Evolutionary conservation across 2,888 invertebrate species (phyloP).

Genomic region (Mycalesis mineus): DNA sequence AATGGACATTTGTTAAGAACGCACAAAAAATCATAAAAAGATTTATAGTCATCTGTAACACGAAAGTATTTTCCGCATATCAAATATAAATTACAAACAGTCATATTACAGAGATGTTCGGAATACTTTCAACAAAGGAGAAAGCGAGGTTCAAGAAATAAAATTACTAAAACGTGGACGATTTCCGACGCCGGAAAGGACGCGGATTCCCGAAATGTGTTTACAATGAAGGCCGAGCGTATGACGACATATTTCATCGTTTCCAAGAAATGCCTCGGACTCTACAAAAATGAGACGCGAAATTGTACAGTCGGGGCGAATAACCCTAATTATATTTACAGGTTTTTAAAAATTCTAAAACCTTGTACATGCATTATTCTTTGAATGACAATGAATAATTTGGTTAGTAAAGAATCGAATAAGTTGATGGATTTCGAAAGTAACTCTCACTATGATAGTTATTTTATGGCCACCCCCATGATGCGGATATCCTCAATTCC

Average conservation of each 20-base stretch:
- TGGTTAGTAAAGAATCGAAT: too few relatives aligned
- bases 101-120: constrained; percentile 27
- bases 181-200: constrained; percentile 54
- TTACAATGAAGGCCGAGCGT: constrained; percentile 66
- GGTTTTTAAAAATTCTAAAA: too few relatives aligned
- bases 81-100: constrained; percentile 14
- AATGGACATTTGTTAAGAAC: too few relatives aligned
- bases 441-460: too few relatives aligned
- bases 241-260: constrained; percentile 71
- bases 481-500: too few relatives aligned
- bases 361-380: too few relatives aligned
- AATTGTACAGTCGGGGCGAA: constrained; percentile 45
- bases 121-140: constrained; percentile 43
- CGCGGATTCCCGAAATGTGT: constrained; percentile 71
- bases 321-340: constrained; percentile 17
- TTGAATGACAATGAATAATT: too few relatives aligned
- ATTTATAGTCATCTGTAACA: neutral
- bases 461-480: too few relatives aligned
- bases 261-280: constrained; percentile 61
- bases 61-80: constrained; percentile 8
- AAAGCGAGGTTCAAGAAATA: constrained; percentile 48
- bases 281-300: constrained; percentile 55
- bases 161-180: constrained; percentile 58
- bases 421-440: too few relatives aligned
- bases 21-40: too few relatives aligned